Conservation (phyloP, 2,888 invertebrate genomes). For the Ormyrus rosae region DNA sequence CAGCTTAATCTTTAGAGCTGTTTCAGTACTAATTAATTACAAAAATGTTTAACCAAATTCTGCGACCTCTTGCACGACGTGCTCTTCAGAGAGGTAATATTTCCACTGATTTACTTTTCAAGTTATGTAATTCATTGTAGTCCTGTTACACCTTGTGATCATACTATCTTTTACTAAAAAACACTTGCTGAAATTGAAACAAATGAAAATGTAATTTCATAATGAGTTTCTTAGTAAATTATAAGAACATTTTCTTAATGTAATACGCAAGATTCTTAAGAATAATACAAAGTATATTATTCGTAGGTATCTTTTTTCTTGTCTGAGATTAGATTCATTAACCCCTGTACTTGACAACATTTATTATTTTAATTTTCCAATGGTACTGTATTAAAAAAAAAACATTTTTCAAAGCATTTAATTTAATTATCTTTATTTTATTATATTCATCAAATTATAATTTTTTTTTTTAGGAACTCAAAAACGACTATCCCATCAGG, state of each 20-base stretch:
- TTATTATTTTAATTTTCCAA: not conserved
- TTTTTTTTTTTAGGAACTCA: slow-evolving; percentile 26
- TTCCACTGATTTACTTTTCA: not conserved
- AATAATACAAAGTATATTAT: too few relatives aligned
- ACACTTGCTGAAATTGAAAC: too few relatives aligned
- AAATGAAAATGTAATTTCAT: too few relatives aligned
- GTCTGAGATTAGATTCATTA: too few relatives aligned
- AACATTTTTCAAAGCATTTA: too few relatives aligned
- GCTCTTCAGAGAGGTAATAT: slow-evolving; percentile 35
- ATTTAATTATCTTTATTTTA: not conserved
- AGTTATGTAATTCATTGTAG: slow-evolving; percentile 51
- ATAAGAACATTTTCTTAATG: too few relatives aligned
- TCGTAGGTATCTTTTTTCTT: too few relatives aligned
- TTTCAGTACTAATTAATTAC: slow-evolving; percentile 13
- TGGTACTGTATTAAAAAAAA: not conserved
- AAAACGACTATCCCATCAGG: slow-evolving; percentile 13
- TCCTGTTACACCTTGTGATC: not conserved
- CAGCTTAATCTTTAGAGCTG: not conserved
- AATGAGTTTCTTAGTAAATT: too few relatives aligned
- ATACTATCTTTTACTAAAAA: too few relatives aligned
- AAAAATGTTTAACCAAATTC: slow-evolving; percentile 52
- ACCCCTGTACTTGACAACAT: too few relatives aligned
- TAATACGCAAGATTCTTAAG: too few relatives aligned
- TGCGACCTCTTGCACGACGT: slow-evolving; percentile 43
- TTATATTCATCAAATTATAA: not conserved